Conservation (phyloP, 2,113 vertebrate genomes). For the Calidris pugnax region DNA sequence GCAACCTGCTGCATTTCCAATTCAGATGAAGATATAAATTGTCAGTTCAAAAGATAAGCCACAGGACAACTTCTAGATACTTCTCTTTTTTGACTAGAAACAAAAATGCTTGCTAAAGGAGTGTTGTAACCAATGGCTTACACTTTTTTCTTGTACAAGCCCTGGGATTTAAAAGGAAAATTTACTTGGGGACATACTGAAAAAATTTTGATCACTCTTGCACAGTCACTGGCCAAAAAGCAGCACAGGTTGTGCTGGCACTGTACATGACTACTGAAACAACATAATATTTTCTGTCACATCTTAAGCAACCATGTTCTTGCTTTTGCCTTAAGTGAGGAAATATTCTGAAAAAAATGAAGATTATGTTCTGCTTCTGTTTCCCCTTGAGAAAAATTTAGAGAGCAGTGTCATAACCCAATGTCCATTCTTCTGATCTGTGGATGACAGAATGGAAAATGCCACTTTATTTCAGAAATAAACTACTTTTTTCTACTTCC, state of each 20-base stretch:
- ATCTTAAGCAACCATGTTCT: conserved; percentile 9
- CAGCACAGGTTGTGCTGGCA: conserved; percentile 20
- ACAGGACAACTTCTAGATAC: background rate
- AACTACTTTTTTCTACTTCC: background rate
- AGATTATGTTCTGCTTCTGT: background rate
- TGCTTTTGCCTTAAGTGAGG: conserved; percentile 49
- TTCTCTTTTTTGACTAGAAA: background rate
- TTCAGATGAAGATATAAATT: background rate
- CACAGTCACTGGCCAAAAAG: background rate
- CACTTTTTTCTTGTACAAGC: background rate
- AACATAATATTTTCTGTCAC: conserved; percentile 1
- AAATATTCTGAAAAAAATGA: background rate
- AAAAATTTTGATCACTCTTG: background rate
- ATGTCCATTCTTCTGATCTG: conserved; percentile 35
- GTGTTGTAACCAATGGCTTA: background rate
- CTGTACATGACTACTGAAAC: background rate
- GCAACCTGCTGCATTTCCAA: conserved; percentile 10
- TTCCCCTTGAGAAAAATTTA: conserved; percentile 47
- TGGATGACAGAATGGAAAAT: conserved; percentile 55
- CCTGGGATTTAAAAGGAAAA: background rate
- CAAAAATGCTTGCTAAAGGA: background rate
- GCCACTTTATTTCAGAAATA: conserved; percentile 40
- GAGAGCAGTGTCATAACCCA: conserved; percentile 37
- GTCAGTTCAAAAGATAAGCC: conserved; percentile 21
- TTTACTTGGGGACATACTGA: background rate